Evolutionary conservation across 2,797 vertebrate species (phyloP), one percentile per base, ranked within the genome.

Genomic region (Cichlasoma orientale): DNA sequence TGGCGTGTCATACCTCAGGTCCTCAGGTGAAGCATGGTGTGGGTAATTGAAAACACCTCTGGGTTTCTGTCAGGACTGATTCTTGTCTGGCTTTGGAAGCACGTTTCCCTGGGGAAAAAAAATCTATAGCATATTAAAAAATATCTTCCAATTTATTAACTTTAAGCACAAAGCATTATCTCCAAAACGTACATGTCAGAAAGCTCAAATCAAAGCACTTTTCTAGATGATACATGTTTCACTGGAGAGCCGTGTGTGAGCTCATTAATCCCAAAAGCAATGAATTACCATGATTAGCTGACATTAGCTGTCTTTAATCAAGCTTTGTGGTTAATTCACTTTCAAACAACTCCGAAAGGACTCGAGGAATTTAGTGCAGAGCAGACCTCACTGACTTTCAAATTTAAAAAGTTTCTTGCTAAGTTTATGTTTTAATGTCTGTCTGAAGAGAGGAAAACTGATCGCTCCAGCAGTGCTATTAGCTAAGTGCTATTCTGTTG

Each of bases 221-320:
- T 52, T 83, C 55, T 16, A 50, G 27, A 74, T 56, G 18, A 9
- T 68, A 53, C 44, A 55, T 4, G 18, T 81, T 82, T 71, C 13
- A 38, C 58, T 61, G 36, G 4, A 61, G 74, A 80, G 66, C 19
- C 5, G 3, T 23, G 55, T 14, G 8, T 31, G 11, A 5, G 41
- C 76, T 83, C 53, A 86, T 84, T 89, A 90, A 83, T 87, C 79
- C 84, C 47, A 75, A 78, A 85, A 81, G 80, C 56, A 74, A 55
- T 10, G 33, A 75, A 89, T 82, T 74, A 84, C 29, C 5, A 56
- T 47, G 77, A 86, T 89, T 79, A 87, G 78, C 75, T 73, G 76
- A 85, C 63, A 82, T 83, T 80, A 82, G 78, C 77, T 5, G 23
- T 36, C 79, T 86, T 84, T 73, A 85, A 81, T 83, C 52, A 84